phyloP scores from a whole-genome alignment of 2,888 invertebrate species.

The Herminia tarsipennalis region DNA sequence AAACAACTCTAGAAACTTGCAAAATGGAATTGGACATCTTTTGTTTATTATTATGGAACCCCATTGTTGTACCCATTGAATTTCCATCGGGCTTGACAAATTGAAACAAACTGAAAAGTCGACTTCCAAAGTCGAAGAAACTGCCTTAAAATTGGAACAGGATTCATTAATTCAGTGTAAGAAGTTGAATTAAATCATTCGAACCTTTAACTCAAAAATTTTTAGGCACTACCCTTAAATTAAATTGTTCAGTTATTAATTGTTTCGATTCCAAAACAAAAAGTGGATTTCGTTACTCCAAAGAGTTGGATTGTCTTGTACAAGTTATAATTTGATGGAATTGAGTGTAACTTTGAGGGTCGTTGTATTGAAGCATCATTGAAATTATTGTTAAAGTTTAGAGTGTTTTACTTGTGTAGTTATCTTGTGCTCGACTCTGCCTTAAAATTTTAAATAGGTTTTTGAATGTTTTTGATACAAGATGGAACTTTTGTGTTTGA shows the following conservation, averaged over 20 bases:
- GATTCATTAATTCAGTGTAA: constrained; percentile 76
- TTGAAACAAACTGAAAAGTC: constrained; percentile 79
- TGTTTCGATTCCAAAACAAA: constrained; percentile 51
- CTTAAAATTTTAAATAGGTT: constrained; percentile 43
- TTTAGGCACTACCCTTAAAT: constrained; percentile 53
- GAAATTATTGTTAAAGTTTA: constrained; percentile 48
- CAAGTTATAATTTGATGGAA: constrained; percentile 50
- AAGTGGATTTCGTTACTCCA: constrained; percentile 46
- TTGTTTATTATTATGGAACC: constrained; percentile 64
- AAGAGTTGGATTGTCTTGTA: constrained; percentile 46
- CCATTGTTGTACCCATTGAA: constrained; percentile 69
- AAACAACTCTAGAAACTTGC: constrained; percentile 30
- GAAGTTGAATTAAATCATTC: constrained; percentile 77
- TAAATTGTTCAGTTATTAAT: constrained; percentile 62
- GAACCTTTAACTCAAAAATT: constrained; percentile 61
- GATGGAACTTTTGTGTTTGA: constrained; percentile 26
- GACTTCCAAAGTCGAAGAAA: constrained; percentile 63
- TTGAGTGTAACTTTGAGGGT: constrained; percentile 37
- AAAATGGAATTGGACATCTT: constrained; percentile 58
- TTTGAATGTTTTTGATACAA: constrained; percentile 38
- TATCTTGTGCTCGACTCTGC: constrained; percentile 36
- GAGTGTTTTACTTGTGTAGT: constrained; percentile 46
- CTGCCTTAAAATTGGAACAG: constrained; percentile 65
- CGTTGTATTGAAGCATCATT: constrained; percentile 42
- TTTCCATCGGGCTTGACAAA: constrained; percentile 75